Evolutionary conservation across 2,797 vertebrate species (phyloP).

Genomic region (Aldrovandia affinis): DNA sequence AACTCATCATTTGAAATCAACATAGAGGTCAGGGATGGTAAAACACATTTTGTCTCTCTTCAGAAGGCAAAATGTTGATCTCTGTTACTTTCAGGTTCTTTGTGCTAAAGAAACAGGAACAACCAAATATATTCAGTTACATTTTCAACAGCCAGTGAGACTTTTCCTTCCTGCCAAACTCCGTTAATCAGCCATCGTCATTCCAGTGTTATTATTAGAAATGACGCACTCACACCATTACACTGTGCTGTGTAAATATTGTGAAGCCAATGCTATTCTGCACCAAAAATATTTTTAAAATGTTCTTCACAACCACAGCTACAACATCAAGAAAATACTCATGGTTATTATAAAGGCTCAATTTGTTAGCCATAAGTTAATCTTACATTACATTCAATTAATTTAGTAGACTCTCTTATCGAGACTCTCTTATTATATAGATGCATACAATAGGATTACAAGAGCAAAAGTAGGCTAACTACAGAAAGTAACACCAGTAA

Average conservation of each 20-base stretch:
- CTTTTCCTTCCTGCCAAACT: not conserved
- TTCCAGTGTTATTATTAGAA: no score
- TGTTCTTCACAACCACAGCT: no score
- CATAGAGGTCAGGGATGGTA: not conserved
- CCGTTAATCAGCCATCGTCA: not conserved
- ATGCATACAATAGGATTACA: not conserved
- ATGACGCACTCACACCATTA: no score
- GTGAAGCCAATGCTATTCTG: no score
- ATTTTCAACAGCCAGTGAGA: not conserved
- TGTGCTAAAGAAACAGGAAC: no score
- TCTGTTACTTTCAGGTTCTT: not conserved
- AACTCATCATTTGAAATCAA: not conserved
- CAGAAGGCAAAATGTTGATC: not conserved
- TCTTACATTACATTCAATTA: not conserved
- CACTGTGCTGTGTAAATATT: no score
- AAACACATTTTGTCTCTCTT: not conserved
- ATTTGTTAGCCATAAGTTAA: not conserved
- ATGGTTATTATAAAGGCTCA: not conserved
- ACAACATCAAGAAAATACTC: no score
- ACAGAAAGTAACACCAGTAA: not conserved
- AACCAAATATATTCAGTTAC: not conserved
- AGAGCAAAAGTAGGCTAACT: not conserved
- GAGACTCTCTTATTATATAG: not conserved
- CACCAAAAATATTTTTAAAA: no score
- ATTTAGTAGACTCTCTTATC: not conserved